Evolutionary conservation across 2,113 vertebrate species (phyloP).

Genomic region (Corythornis cristatus): DNA sequence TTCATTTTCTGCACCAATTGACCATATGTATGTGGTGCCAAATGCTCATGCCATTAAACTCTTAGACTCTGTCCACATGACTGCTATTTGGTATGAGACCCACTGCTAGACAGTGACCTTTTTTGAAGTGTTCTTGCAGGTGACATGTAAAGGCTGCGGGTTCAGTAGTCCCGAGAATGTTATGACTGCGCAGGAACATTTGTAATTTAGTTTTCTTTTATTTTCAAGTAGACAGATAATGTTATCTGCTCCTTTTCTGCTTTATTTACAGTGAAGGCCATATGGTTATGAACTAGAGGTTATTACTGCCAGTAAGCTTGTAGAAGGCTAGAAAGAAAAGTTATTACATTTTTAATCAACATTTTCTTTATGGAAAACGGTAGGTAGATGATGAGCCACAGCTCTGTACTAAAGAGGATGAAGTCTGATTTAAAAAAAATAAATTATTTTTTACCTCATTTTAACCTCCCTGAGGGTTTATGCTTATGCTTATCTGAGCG

Average conservation of each 20-base stretch:
- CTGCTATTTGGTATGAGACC: neutral
- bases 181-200: neutral
- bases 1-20: neutral
- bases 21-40: neutral
- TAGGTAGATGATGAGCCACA: neutral
- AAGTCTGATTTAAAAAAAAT: neutral
- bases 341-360: constrained; percentile 1
- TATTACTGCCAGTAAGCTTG: neutral
- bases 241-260: neutral
- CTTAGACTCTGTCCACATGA: neutral
- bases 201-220: neutral
- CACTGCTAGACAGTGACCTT: neutral
- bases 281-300: neutral
- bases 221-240: neutral
- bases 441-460: neutral
- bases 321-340: neutral
- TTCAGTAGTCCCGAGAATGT: neutral
- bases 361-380: neutral
- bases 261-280: neutral
- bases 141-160: neutral
- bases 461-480: neutral
- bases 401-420: neutral
- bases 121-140: neutral
- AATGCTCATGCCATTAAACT: neutral
- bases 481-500: neutral